phyloP scores from a whole-genome alignment of 2,888 invertebrate genomes.

The Patella pellucida region DNA sequence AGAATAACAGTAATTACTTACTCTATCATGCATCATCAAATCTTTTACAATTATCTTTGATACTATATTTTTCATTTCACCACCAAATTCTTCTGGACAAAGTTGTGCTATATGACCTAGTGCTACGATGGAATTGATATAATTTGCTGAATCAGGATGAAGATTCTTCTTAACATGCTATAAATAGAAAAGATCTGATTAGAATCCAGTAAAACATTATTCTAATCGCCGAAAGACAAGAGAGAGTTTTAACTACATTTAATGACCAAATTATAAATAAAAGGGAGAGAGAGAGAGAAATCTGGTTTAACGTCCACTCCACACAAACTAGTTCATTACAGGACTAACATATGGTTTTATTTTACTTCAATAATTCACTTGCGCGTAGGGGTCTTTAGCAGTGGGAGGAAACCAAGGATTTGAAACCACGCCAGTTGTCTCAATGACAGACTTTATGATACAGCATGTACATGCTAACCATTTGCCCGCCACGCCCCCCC shows the following conservation, averaged over 20 bases:
- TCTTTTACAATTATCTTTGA: conserved; percentile 94
- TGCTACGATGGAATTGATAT: conserved; percentile 93
- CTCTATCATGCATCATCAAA: conserved; percentile 80
- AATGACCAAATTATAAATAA: background rate
- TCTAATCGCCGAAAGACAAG: background rate
- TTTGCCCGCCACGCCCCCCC: no score
- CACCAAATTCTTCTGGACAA: conserved; percentile 89
- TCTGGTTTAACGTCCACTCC: no score
- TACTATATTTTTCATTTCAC: conserved; percentile 93
- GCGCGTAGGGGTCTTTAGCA: no score
- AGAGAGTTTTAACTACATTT: conserved; percentile 1
- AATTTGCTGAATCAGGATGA: conserved; percentile 76
- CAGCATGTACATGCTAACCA: no score
- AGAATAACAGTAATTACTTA: conserved; percentile 42
- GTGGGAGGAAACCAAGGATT: no score
- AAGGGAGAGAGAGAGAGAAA: no score
- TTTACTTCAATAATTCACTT: no score
- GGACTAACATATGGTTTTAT: no score
- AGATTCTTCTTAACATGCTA: conserved; percentile 74
- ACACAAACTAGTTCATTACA: no score
- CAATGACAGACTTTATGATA: no score
- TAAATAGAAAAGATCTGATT: conserved; percentile 38
- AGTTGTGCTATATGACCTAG: conserved; percentile 95
- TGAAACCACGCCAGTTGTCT: no score
- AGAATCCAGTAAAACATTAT: background rate